Conservation (phyloP, 2,888 invertebrate genomes). For the Druceiella hillmani region DNA sequence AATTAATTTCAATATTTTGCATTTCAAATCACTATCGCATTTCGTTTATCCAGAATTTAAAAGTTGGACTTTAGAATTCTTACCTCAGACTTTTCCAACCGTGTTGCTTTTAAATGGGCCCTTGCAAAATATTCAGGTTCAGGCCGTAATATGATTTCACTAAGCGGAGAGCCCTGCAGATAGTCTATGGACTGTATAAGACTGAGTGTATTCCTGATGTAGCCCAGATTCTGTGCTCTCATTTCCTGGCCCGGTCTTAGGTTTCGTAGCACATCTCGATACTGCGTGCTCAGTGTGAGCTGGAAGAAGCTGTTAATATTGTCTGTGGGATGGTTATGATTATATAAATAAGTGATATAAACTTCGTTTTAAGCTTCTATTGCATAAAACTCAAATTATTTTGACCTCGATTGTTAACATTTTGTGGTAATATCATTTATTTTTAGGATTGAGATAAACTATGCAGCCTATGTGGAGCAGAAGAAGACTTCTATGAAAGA, state of each 20-base stretch:
- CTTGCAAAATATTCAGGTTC: constrained; percentile 37
- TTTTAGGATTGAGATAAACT: no score
- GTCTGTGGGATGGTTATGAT: no score
- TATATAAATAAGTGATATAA: no score
- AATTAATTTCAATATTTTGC: no score
- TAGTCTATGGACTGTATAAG: constrained; percentile 59
- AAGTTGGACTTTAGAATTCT: constrained; percentile 10
- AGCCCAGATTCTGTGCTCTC: constrained; percentile 31
- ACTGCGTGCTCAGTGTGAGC: constrained; percentile 36
- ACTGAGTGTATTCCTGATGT: constrained; percentile 47
- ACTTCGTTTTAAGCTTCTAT: no score
- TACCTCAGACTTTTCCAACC: constrained; percentile 34
- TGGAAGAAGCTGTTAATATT: constrained; percentile 36
- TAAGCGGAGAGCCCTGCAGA: constrained; percentile 54
- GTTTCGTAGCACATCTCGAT: constrained; percentile 34
- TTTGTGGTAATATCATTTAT: no score
- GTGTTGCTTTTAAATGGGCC: constrained; percentile 18
- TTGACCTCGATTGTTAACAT: no score
- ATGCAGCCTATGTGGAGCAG: no score
- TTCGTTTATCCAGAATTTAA: no score
- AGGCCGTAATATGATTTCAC: constrained; percentile 55
- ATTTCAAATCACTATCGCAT: no score
- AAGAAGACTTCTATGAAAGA: no score
- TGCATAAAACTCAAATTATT: no score
- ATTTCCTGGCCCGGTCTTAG: constrained; percentile 35